phyloP scores from a whole-genome alignment of 2,888 invertebrate species.

The Diarsia dahlii region DNA sequence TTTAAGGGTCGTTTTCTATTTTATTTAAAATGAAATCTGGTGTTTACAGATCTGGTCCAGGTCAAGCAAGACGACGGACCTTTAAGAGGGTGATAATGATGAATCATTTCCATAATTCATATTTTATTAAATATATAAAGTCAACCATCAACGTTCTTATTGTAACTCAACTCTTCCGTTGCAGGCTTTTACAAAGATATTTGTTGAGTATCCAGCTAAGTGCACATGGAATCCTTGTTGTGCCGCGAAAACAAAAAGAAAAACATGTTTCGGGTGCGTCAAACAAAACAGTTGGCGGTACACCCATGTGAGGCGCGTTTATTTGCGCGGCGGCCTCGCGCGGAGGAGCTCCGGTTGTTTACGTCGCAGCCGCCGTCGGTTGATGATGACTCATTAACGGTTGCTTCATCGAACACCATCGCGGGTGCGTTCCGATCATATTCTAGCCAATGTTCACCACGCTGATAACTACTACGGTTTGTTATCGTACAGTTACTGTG shows the following conservation, averaged over 20 bases:
- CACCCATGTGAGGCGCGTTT: conserved; percentile 83
- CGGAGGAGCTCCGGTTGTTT: conserved; percentile 81
- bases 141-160: conserved; percentile 7
- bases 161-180: conserved; percentile 9
- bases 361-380: conserved; percentile 74
- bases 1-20: conserved; percentile 11
- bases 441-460: conserved; percentile 56
- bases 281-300: conserved; percentile 76
- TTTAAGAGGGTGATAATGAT: not conserved
- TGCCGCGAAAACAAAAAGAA: conserved; percentile 43
- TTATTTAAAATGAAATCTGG: not conserved
- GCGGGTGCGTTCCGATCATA: conserved; percentile 71
- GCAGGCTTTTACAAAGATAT: conserved; percentile 3
- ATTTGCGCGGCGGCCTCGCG: conserved; percentile 82
- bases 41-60: conserved; percentile 7
- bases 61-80: not conserved
- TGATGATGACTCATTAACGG: conserved; percentile 86
- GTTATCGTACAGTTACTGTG: conserved; percentile 46
- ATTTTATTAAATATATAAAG: conserved; percentile 25
- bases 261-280: conserved; percentile 65
- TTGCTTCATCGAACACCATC: conserved; percentile 73
- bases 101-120: not conserved
- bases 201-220: conserved; percentile 7
- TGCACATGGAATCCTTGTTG: conserved; percentile 11
- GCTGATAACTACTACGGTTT: conserved; percentile 51